Conservation (phyloP, 2,113 vertebrate genomes). For the Chiloscyllium plagiosum region DNA sequence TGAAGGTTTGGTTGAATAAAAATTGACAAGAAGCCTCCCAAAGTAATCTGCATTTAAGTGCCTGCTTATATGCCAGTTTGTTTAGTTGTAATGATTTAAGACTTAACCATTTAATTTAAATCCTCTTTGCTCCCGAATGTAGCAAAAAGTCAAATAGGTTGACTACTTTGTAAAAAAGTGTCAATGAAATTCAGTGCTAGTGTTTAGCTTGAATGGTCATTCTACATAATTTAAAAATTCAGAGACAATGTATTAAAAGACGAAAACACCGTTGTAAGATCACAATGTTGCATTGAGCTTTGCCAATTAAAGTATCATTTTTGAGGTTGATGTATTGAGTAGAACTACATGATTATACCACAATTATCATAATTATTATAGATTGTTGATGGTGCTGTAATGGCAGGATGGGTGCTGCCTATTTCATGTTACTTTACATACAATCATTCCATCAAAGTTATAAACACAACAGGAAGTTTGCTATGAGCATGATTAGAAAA, state of each 20-base stretch:
- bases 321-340: neutral
- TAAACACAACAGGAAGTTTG: neutral
- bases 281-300: neutral
- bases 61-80: constrained; percentile 11
- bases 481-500: neutral
- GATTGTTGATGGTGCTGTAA: neutral
- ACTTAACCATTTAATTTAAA: neutral
- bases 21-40: constrained; percentile 34
- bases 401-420: neutral
- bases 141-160: neutral
- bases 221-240: neutral
- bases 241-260: neutral
- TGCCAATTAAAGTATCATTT: neutral
- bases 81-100: neutral
- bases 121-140: neutral
- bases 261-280: neutral
- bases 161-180: neutral
- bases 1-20: constrained; percentile 54
- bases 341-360: neutral
- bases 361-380: neutral
- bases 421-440: neutral
- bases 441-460: neutral
- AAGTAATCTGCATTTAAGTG: constrained; percentile 26
- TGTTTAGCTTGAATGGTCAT: neutral
- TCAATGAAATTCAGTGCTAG: neutral